These are phyloP conservation scores for Arrhamphus sclerolepis DNA, from an alignment of 2,797 vertebrate genomes.

Conservation along the genomic window DNA sequence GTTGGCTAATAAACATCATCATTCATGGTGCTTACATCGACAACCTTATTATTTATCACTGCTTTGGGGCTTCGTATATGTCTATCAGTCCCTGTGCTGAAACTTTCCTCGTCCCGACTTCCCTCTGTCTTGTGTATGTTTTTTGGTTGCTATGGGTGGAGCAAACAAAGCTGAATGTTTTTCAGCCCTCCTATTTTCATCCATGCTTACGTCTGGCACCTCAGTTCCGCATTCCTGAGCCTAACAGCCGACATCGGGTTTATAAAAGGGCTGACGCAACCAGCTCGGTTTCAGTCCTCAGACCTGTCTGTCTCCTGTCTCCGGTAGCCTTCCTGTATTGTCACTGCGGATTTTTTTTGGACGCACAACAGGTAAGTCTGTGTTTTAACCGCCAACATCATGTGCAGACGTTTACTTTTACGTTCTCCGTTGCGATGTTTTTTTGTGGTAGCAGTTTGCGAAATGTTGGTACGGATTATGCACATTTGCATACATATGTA, in stretches of 20 bases:
- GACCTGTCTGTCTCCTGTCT: conserved; percentile 40
- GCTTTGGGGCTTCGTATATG: conserved; percentile 24
- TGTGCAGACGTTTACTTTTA: background rate
- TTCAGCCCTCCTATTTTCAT: conserved; percentile 69
- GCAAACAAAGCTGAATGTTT: conserved; percentile 55
- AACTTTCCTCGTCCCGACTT: conserved; percentile 56
- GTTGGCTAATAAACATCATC: conserved; percentile 5
- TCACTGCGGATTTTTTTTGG: conserved; percentile 58
- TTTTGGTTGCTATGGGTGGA: conserved; percentile 77
- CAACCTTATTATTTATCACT: conserved; percentile 23
- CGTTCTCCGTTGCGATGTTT: background rate
- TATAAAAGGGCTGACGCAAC: conserved; percentile 94
- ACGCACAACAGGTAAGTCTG: conserved; percentile 69
- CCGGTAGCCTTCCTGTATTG: conserved; percentile 6
- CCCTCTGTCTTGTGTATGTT: conserved; percentile 64
- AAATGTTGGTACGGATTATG: background rate
- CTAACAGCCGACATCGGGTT: conserved; percentile 81
- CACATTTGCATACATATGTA: conserved; percentile 9
- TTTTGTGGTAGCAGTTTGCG: conserved; percentile 3
- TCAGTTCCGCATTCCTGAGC: conserved; percentile 93
- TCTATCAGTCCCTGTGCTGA: conserved; percentile 8
- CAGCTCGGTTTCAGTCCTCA: conserved; percentile 70
- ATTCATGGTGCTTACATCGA: conserved; percentile 32
- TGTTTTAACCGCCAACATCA: background rate
- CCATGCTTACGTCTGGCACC: conserved; percentile 86